phyloP scores from a whole-genome alignment of 2,888 invertebrate species.

The Diaphora mendica region DNA sequence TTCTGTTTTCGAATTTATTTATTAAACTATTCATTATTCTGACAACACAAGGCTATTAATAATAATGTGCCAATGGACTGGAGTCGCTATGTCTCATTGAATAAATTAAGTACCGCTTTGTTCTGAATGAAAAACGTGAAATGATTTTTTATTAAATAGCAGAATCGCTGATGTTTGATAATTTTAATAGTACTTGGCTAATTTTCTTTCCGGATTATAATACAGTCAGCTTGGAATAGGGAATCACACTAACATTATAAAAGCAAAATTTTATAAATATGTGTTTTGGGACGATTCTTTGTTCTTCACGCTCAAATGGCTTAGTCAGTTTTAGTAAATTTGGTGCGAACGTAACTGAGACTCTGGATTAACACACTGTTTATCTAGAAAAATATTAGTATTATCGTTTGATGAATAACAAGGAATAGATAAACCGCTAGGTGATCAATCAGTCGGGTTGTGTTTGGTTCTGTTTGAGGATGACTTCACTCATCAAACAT shows the following conservation, averaged over 20 bases:
- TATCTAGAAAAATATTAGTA: too few species aligned
- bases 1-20: neutral
- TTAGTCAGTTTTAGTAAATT: too few species aligned
- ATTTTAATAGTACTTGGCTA: neutral
- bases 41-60: constrained; percentile 22
- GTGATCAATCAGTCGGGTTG: too few species aligned
- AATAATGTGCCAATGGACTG: constrained; percentile 29
- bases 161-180: constrained; percentile 2
- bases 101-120: constrained; percentile 40
- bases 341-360: too few species aligned
- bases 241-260: too few species aligned
- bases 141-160: constrained; percentile 43
- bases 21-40: constrained; percentile 20
- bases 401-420: too few species aligned
- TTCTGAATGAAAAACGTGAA: constrained; percentile 39
- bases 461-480: too few species aligned
- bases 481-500: too few species aligned
- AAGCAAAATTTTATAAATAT: too few species aligned
- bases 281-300: neutral
- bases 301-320: too few species aligned
- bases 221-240: neutral
- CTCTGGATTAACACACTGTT: too few species aligned
- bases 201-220: neutral
- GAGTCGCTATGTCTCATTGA: constrained; percentile 36
- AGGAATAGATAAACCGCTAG: too few species aligned